These are phyloP conservation scores for Leucania comma DNA, from an alignment of 2,888 invertebrate genomes.

Conservation along the genomic window DNA sequence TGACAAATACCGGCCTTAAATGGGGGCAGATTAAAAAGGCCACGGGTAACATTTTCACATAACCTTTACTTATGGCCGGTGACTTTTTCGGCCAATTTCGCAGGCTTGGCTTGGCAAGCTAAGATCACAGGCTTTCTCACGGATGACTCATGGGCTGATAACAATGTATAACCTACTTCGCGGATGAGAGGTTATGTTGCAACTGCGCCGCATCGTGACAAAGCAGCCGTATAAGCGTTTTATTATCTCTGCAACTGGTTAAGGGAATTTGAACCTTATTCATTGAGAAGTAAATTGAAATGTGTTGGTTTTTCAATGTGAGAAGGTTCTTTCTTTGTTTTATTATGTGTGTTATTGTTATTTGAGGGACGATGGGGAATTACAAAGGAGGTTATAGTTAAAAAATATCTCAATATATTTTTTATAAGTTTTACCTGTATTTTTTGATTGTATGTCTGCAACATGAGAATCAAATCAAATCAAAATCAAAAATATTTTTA, in stretches of 20 bases:
- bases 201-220: conserved; percentile 38
- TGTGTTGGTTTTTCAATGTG: not conserved
- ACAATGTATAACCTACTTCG: conserved; percentile 43
- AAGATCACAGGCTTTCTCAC: conserved; percentile 28
- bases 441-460: too few relatives aligned
- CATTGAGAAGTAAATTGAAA: rapidly evolving
- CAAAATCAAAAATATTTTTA: too few relatives aligned
- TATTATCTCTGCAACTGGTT: conserved; percentile 19
- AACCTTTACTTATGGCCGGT: too few relatives aligned
- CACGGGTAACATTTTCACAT: too few relatives aligned
- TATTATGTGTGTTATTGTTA: conserved; percentile 16
- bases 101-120: too few relatives aligned
- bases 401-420: too few relatives aligned
- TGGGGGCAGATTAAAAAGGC: too few relatives aligned
- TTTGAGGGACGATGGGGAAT: conserved; percentile 11
- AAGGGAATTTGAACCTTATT: conserved; percentile 11
- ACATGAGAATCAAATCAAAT: too few relatives aligned
- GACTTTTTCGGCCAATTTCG: too few relatives aligned
- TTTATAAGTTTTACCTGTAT: too few relatives aligned
- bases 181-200: conserved; percentile 40
- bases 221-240: conserved; percentile 33
- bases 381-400: too few relatives aligned
- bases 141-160: conserved; percentile 41
- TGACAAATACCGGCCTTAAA: too few relatives aligned
- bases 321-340: conserved; percentile 9